phyloP scores from a whole-genome alignment of 2,888 invertebrate genomes.

The Philonicus albiceps region DNA sequence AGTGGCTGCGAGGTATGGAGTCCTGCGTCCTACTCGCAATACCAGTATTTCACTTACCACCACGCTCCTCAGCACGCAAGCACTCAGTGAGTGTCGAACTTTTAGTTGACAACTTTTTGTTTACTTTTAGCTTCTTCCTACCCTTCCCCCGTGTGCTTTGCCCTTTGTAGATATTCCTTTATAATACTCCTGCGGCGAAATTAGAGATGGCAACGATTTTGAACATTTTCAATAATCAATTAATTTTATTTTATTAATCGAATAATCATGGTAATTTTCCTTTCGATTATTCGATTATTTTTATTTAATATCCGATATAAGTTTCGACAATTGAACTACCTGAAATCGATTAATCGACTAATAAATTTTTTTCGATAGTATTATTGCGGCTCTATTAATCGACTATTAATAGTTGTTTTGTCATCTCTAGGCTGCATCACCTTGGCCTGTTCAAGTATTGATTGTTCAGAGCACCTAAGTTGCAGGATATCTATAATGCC shows the following conservation, averaged over 20 bases:
- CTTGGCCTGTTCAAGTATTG: neutral
- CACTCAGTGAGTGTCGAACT: slow-evolving; percentile 68
- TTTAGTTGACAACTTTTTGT: slow-evolving; percentile 54
- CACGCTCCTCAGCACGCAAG: slow-evolving; percentile 65
- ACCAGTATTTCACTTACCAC: slow-evolving; percentile 74
- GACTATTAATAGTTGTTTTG: no score
- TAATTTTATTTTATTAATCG: no score
- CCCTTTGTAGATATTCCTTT: neutral
- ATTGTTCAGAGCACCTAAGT: neutral
- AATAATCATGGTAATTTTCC: no score
- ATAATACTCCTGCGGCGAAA: neutral
- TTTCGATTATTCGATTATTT: no score
- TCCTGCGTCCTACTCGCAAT: slow-evolving; percentile 67
- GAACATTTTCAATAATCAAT: no score
- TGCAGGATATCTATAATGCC: neutral
- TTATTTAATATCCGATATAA: no score
- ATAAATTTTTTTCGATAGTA: no score
- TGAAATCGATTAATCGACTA: no score
- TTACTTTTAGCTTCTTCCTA: slow-evolving; percentile 44
- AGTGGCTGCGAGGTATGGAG: slow-evolving; percentile 71
- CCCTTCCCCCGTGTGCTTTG: neutral
- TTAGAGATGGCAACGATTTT: no score
- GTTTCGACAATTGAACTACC: no score
- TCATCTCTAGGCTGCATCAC: no score
- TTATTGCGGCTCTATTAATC: no score